Evolutionary conservation across 2,797 vertebrate species (phyloP).

Genomic region (Odontamblyopus rebecca): DNA sequence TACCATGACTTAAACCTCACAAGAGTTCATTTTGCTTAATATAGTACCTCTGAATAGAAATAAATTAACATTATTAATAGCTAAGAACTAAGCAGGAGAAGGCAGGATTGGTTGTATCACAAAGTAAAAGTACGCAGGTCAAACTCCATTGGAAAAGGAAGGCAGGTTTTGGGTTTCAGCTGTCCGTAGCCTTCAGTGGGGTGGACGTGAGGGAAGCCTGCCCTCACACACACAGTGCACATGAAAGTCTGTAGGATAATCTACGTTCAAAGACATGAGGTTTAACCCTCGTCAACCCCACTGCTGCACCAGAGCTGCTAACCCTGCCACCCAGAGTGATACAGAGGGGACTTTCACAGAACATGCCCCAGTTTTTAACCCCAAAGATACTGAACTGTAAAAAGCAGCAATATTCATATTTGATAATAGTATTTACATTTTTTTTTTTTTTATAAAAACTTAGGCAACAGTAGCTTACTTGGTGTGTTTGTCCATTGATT

Average conservation of each 20-base stretch:
- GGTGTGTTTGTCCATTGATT: too few species aligned
- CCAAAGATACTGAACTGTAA: background rate
- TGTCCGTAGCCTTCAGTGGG: slow-evolving; percentile 32
- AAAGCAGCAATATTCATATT: too few species aligned
- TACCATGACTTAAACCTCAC: too few species aligned
- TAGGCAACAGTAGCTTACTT: too few species aligned
- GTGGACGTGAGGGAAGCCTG: slow-evolving; percentile 65
- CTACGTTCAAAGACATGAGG: slow-evolving; percentile 72
- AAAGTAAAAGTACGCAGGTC: slow-evolving; percentile 39
- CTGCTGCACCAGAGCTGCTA: slow-evolving; percentile 51
- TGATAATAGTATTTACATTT: too few species aligned
- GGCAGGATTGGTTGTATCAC: slow-evolving; percentile 37
- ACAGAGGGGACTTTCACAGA: slow-evolving; percentile 36
- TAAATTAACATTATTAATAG: slow-evolving; percentile 34
- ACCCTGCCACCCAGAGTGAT: slow-evolving; percentile 48
- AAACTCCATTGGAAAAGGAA: slow-evolving; percentile 33
- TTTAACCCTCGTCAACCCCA: slow-evolving; percentile 69
- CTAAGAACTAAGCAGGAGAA: slow-evolving; percentile 39
- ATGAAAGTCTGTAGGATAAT: slow-evolving; percentile 69
- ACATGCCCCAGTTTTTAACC: slow-evolving; percentile 23
- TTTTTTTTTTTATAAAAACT: too few species aligned
- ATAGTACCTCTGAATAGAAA: slow-evolving; percentile 4
- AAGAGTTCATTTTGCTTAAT: too few species aligned
- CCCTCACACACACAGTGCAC: slow-evolving; percentile 58
- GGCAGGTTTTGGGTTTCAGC: slow-evolving; percentile 68